Conservation (phyloP, 64 coral and sea anemone species). For the Montipora capricornis region DNA sequence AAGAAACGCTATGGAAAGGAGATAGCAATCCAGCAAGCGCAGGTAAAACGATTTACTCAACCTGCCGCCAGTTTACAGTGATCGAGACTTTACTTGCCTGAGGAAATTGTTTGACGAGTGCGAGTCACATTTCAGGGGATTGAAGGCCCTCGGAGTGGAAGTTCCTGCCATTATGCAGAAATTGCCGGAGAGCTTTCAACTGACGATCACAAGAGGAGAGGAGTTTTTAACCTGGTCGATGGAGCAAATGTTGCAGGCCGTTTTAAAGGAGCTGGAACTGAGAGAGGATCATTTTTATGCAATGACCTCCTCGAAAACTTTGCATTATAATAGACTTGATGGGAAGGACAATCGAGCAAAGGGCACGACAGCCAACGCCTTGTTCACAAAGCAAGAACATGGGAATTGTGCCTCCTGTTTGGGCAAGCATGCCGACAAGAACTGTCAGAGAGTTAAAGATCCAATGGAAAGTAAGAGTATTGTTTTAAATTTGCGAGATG, state of each 20-base stretch:
- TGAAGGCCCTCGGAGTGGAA: constrained; percentile 30
- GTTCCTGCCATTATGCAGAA: constrained; percentile 36
- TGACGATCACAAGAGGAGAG: constrained; percentile 55
- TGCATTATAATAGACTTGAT: not conserved
- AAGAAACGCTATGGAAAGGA: constrained; percentile 53
- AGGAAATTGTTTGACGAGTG: constrained; percentile 22
- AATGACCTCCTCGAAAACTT: not conserved
- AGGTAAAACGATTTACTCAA: constrained; percentile 23
- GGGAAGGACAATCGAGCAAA: not conserved
- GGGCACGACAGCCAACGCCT: not conserved
- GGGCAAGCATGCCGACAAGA: constrained; percentile 46
- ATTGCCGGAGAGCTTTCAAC: constrained; percentile 29
- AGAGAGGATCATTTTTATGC: constrained; percentile 41
- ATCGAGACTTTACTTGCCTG: constrained; percentile 21
- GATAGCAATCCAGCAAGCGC: constrained; percentile 7
- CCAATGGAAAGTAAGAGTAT: constrained; percentile 33
- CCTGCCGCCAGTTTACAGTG: constrained; percentile 15
- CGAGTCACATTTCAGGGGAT: constrained; percentile 29
- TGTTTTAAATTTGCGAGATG: constrained; percentile 66
- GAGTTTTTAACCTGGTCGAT: constrained; percentile 56
- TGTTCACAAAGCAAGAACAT: constrained; percentile 5
- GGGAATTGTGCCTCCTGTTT: constrained; percentile 60
- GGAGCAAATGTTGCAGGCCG: not conserved
- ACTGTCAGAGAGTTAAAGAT: constrained; percentile 39
- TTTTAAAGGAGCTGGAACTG: constrained; percentile 47